Evolutionary conservation across 2,797 vertebrate species (phyloP).

Genomic region (Picus viridis): DNA sequence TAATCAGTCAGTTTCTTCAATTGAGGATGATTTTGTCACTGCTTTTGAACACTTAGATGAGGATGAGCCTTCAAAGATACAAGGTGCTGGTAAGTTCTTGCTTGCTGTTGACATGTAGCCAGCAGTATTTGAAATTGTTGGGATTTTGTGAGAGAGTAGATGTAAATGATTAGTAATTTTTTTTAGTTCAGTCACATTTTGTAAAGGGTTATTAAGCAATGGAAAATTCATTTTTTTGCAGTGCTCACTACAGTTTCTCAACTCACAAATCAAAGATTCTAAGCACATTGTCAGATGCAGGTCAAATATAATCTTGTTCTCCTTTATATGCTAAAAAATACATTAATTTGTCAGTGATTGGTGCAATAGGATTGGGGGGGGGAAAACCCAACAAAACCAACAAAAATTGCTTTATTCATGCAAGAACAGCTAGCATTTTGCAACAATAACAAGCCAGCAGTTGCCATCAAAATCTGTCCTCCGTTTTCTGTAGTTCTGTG

Average conservation of each 20-base stretch:
- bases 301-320: neutral
- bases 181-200: neutral
- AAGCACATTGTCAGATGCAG: neutral
- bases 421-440: neutral
- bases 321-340: neutral
- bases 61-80: slow-evolving; percentile 81
- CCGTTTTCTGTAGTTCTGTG: neutral
- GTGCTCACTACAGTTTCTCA: neutral
- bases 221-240: neutral
- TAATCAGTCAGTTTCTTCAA: slow-evolving; percentile 97
- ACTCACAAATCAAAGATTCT: neutral
- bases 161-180: neutral
- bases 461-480: neutral
- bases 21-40: slow-evolving; percentile 98
- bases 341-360: neutral
- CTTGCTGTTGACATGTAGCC: neutral
- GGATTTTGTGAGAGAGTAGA: neutral
- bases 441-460: neutral
- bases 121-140: neutral
- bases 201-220: neutral
- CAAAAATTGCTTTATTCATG: neutral
- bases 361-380: neutral
- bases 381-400: neutral
- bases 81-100: slow-evolving; percentile 63
- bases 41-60: slow-evolving; percentile 97